Base-by-base conservation (phyloP, 2,797 vertebrate species). In the Alauda arvensis region DNA sequence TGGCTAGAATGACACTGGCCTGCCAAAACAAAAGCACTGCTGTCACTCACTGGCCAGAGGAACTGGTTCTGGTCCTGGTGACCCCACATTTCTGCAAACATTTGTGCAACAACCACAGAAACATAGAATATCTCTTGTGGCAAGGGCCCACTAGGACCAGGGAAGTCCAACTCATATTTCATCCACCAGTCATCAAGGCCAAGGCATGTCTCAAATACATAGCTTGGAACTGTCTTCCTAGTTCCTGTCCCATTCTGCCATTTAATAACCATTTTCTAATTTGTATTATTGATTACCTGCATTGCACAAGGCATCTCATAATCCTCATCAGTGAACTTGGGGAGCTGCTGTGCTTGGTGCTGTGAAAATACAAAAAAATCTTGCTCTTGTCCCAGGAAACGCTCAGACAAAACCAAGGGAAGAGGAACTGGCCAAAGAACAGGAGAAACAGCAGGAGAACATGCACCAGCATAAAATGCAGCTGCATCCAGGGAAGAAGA, bases 1-100 rank as follows among this genome's bases (percentile, higher is more conserved):
- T 77, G 63, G 37, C 77, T 83, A 33, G 14, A 60, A 49, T 46
- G 52, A 52, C 52, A 46, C 69, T 88, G 72, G 28, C 37, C 65
- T 92, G 86, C 56, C 82, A 94, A 80, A 94, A 87, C 33, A 81
- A 94, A 90, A 91, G 24, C 39, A 42, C 7, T 83, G 20, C 66
- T 76, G 56, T 92, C 80, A 57, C 34, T 80, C n/a, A 9, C 57
- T 60, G 74, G 21, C 12, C 51, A 61, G 52, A 53, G 63, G 62
- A 71, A 48, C 10, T 20, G 43, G 49, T 40, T 76, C 63, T 86
- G 59, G 6, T 37, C 60, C 8, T 10, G 1, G 29, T 46, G 37
- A 61, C 15, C 26, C 12, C 26, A 23, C 6, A 14, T 7, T 46
- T 77, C 59, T 77, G 28, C 42, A 18, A 55, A 55, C 12, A 4